Conservation (phyloP, 2,113 vertebrate genomes). For the Xiphorhynchus elegans region DNA sequence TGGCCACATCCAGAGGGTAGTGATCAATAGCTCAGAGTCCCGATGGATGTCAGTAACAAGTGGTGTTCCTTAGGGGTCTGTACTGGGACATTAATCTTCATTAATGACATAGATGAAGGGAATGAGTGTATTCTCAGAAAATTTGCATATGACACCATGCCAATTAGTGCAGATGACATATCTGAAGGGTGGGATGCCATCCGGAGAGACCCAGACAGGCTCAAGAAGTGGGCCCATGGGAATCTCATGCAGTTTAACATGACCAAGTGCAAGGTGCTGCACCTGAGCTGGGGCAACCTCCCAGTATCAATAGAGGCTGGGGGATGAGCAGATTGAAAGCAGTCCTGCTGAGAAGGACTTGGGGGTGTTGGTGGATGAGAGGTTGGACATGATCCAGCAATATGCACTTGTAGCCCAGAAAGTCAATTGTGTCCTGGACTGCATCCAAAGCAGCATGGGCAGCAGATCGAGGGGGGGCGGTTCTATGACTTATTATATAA, state of each 20-base stretch:
- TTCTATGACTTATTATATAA: not conserved
- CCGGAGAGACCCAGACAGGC: not conserved
- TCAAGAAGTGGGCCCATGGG: not conserved
- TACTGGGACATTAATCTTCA: no score
- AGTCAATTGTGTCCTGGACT: not conserved
- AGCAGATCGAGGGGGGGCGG: not conserved
- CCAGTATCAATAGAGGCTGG: not conserved
- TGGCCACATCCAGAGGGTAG: not conserved
- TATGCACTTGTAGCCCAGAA: not conserved
- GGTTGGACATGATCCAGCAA: not conserved
- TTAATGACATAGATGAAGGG: not conserved
- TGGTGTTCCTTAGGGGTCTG: no score
- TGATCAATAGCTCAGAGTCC: not conserved
- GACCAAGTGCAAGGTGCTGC: not conserved
- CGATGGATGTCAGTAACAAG: not conserved
- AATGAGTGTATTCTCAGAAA: not conserved
- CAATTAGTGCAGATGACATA: not conserved
- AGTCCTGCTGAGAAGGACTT: not conserved
- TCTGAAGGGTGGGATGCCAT: not conserved
- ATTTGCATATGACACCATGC: not conserved
- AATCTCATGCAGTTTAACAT: not conserved
- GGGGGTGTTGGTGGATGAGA: fast-evolving
- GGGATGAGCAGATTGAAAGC: not conserved
- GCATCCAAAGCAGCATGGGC: fast-evolving
- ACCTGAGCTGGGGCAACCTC: not conserved